Evolutionary conservation across 2,888 invertebrate genomes (phyloP), one percentile per base, ranked within the genome.

Genomic region (Pasiphila rectangulata): DNA sequence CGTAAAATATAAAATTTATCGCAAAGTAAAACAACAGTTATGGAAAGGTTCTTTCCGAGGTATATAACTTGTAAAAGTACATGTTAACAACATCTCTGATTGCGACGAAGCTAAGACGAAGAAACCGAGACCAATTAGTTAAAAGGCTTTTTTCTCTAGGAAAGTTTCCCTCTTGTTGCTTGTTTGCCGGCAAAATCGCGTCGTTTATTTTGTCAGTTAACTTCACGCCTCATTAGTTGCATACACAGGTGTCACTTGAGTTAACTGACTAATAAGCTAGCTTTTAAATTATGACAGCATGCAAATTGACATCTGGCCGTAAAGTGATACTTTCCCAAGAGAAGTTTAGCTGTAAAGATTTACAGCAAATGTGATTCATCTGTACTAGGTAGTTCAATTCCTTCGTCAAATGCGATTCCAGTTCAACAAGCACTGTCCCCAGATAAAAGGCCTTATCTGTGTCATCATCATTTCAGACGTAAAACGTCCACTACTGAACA

Each of bases 211-310:
- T 29, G 25, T 35, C 23, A 7, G 27, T 17, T 20, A 15, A 20
- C 19, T 40, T 39, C 29, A 43, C 44, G 44, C 40, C 37, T 44
- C 44, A 49, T 44, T 49, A 38, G 21, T 30, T 29, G 27, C 10
- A 34, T 16, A 40, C 19, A 49, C 49, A 43, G 35, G 30, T 49
- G 49, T 49, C 40, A 44, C 27, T 32, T n/a, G n/a, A n/a, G n/a
- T 27, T 10, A 21, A 27, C 39, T 21, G 15, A 27, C 27, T 17
- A 24, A 2, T 30, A 25, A 6, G 27, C 30, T 17, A 15, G 29
- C 4, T 9, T 0, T 10, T 10, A 2, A n/a, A 25, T 10, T 4
- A 21, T 0, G 1, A n/a, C 25, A 35, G 17, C 21, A 21, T 21
- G 2, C 4, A 21, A 21, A 6, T 3, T 21, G 3, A 21, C 3